A percentile compares a stretch with the other conserved stretches of the same genome.
Conservation (phyloP, 1,140 invertebrate genomes). For the Dinothrombium tinctorium region DNA sequence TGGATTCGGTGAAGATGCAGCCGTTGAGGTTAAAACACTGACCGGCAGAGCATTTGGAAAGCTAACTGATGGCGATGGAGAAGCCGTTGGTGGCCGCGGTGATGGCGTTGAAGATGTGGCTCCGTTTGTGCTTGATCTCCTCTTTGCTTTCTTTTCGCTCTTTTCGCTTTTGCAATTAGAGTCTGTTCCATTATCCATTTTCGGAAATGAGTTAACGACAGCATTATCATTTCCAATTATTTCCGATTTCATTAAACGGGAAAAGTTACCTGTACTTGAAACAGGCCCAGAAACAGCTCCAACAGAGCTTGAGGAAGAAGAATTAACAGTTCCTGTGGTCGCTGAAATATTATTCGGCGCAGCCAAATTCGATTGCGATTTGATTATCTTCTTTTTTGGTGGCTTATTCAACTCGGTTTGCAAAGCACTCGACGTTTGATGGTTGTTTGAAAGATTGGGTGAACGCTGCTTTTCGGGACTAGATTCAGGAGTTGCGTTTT, state of each 20-base stretch:
- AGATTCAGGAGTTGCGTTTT: conserved; percentile 56
- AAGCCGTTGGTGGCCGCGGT: background rate
- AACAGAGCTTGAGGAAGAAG: conserved; percentile 4
- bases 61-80: background rate
- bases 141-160: background rate
- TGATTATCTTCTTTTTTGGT: conserved; percentile 6
- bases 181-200: background rate
- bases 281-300: conserved; percentile 4
- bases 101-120: background rate
- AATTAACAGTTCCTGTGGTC: no score
- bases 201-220: background rate
- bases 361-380: no score
- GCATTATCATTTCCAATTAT: background rate
- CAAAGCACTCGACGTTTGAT: background rate
- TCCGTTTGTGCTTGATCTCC: background rate
- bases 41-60: background rate
- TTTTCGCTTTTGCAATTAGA: background rate
- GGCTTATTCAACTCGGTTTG: background rate
- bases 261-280: background rate
- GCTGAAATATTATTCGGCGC: no score
- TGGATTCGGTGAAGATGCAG: background rate
- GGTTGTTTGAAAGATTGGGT: background rate
- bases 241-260: background rate
- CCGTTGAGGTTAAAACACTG: conserved; percentile 3
- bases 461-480: conserved; percentile 42